Base-by-base conservation (phyloP, 1,140 invertebrate species). In the Aphelenchoides avenae region DNA sequence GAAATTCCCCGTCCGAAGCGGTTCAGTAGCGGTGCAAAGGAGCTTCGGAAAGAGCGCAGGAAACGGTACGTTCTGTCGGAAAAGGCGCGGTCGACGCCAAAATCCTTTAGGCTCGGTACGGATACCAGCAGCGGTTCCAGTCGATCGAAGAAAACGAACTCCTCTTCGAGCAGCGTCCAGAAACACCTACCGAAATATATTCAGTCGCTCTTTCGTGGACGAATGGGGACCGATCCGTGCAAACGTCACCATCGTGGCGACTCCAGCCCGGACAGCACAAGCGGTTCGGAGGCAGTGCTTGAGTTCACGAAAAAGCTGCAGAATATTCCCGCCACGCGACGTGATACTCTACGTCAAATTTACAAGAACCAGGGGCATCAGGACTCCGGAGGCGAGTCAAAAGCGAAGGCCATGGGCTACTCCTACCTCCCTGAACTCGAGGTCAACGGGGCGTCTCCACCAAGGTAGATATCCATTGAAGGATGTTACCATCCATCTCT, bases 131-230 rank as follows among this genome's bases (percentile, higher is more conserved):
- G 64, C 30, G 73, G 73, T 33, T 73, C 69, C 0, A 60, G 69
- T 41, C 59, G 71, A 29, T 75, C 73, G 2, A 75, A 75, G 52
- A 75, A 77, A 44, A 75, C 67, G 40, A 66, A 50, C 40, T 66
- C 66, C 24, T 70, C 67, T 5, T 67, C 68, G 5, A 54, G 48
- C 30, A 67, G 57, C 13, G 71, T 75, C 15, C 74, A 75, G 13
- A 75, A 77, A 33, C 74, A 75, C 46, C 50, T 75, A 18, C 73
- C 73, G 3, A 72, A 72, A 48, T 75, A 75, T 44, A 75, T 75
- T n/a, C n/a, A 18, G 18, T 60, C 5, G 44, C 15, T 52, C 5
- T 20, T 18, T n/a, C 20, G 13, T 9, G 31, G 30, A 52, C 36
- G 18, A 5, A 15, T 33, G 36, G 29, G 1, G 50, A 73, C 73